Conservation (phyloP, 2,888 invertebrate genomes). For the Idaea aversata region DNA sequence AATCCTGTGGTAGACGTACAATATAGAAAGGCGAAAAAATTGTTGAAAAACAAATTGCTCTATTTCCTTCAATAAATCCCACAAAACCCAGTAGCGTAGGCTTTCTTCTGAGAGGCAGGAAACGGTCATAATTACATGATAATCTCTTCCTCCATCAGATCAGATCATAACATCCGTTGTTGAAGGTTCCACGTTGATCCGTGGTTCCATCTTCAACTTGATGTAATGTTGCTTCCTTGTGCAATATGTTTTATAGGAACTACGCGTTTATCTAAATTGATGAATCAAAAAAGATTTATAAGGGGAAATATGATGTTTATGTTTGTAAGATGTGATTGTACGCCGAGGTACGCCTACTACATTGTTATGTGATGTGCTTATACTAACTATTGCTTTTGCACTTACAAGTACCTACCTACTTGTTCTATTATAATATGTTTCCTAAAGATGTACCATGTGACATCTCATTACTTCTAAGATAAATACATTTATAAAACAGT, state of each 20-base stretch:
- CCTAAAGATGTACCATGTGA: too few species aligned
- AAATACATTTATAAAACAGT: too few species aligned
- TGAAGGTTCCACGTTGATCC: slow-evolving; percentile 12
- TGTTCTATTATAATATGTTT: too few species aligned
- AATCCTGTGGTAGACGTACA: neutral
- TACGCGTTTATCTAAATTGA: neutral
- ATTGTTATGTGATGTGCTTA: too few species aligned
- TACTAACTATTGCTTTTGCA: too few species aligned
- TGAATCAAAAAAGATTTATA: neutral
- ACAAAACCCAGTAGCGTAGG: neutral
- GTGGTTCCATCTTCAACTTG: slow-evolving; percentile 2
- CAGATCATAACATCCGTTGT: slow-evolving; percentile 16
- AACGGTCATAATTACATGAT: neutral
- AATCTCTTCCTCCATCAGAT: slow-evolving; percentile 13
- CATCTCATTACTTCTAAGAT: too few species aligned
- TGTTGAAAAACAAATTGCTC: neutral
- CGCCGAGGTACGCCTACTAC: too few species aligned
- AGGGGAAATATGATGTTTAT: too few species aligned
- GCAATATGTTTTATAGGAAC: neutral
- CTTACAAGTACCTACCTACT: too few species aligned
- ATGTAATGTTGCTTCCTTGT: neutral
- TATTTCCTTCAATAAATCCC: neutral
- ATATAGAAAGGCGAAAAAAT: neutral
- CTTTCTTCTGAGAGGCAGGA: neutral
- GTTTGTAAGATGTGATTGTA: too few species aligned